Evolutionary conservation across 2,797 vertebrate species (phyloP), one percentile per base, ranked within the genome.

Genomic region (Tapirus indicus): DNA sequence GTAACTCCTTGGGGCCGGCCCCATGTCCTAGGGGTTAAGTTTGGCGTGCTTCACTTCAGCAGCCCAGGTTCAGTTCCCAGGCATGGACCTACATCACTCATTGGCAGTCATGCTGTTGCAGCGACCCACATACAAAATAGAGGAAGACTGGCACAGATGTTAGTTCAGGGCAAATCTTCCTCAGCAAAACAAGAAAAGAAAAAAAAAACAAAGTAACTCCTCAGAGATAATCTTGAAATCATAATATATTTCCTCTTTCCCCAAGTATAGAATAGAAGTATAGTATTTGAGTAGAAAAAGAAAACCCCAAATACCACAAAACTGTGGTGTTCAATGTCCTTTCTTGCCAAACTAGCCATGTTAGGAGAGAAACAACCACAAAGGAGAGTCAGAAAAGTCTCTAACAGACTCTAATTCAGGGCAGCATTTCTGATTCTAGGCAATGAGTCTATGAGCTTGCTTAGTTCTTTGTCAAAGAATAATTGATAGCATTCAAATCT

Each of bases 381-480:
- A 14, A 71, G 20, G 32, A 71, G 27, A 49, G 6, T 9, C 66
- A 35, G 52, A 25, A 27, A 85, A 62, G 8, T 49, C 14, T 72
- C 27, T 7, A 83, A 35, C 2, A n/a, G 20, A 5, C 16, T 78
- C 25, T 60, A 58, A 77, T 23, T 49, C 20, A 41, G 69, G 58
- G 21, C 4, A 38, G 38, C 20, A 13, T 41, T n/a, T 75, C n/a
- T 1, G 49, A 58, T 25, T 23, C 13, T 41, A 52, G 44, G 3
- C 21, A 11, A 4, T 0, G 0, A 6, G 21, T 72, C 68, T 38
- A 13, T 27, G 49, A 91, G 66, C 38, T n/a, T 23, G 7, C 38
- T 56, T 71, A 38, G 27, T 49, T 77, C 56, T 84, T 93, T 89
- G 32, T 91, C 38, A 95, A 83, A 93, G 27, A 71, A 69, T 74